A percentile compares a stretch with the other conserved stretches of the same genome.
These are phyloP conservation scores for Sebastes hubbsi DNA, from an alignment of 2,797 vertebrate genomes.

Conservation along the genomic window DNA sequence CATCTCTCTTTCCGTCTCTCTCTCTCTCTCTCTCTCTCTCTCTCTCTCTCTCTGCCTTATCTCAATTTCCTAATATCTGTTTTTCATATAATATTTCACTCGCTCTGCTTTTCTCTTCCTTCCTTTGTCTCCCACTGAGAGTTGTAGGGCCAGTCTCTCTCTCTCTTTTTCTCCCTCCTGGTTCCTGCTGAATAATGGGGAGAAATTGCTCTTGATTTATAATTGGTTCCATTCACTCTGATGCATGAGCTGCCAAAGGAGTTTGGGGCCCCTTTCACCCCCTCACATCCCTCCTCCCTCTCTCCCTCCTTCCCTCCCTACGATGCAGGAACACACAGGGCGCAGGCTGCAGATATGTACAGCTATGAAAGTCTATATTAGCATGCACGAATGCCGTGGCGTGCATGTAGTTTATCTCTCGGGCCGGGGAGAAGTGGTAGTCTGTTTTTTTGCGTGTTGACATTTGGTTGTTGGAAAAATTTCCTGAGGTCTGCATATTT, in stretches of 20 bases:
- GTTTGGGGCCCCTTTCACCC: slow-evolving; percentile 66
- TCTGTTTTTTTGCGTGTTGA: slow-evolving; percentile 58
- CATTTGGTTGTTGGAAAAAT: slow-evolving; percentile 69
- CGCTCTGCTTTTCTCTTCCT: slow-evolving; percentile 53
- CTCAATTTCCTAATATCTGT: slow-evolving; percentile 71
- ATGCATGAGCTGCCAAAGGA: slow-evolving; percentile 83
- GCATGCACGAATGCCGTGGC: slow-evolving; percentile 29
- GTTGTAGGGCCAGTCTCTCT: slow-evolving; percentile 54
- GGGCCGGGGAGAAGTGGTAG: slow-evolving; percentile 56
- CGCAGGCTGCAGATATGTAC: slow-evolving; percentile 55
- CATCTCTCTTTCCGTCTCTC: slow-evolving; percentile 10
- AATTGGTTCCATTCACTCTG: slow-evolving; percentile 88
- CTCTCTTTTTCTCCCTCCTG: slow-evolving; percentile 25
- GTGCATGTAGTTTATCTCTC: slow-evolving; percentile 55
- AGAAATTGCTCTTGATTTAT: slow-evolving; percentile 88
- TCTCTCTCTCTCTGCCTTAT: slow-evolving; percentile 47
- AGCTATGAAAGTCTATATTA: slow-evolving; percentile 59
- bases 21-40: slow-evolving; percentile 8
- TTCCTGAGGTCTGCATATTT: slow-evolving; percentile 76
- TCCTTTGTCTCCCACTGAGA: slow-evolving; percentile 69
- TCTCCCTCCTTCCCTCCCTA: slow-evolving; percentile 6
- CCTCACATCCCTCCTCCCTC: slow-evolving; percentile 20
- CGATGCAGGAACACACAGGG: slow-evolving; percentile 73
- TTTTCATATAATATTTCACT: slow-evolving; percentile 77
- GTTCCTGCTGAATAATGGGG: slow-evolving; percentile 84